Conservation (phyloP, 2,113 vertebrate genomes). For the Melierax canorus region DNA sequence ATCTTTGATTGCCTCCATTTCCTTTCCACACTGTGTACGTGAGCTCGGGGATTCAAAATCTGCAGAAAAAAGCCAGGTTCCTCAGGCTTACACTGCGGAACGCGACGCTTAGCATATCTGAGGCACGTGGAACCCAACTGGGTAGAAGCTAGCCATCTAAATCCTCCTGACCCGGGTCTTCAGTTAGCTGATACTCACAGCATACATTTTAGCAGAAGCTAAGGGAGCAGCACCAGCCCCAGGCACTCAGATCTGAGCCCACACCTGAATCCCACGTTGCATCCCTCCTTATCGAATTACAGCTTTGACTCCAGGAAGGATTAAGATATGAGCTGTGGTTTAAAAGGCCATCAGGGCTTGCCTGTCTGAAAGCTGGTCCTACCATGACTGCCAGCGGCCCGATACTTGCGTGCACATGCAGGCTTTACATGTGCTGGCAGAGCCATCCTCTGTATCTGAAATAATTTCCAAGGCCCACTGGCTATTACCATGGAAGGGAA, state of each 20-base stretch:
- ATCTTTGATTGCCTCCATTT: neutral
- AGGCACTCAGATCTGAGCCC: neutral
- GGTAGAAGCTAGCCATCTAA: neutral
- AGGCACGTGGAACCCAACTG: neutral
- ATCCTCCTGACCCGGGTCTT: neutral
- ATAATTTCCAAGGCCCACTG: neutral
- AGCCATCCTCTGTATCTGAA: neutral
- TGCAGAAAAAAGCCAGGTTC: neutral
- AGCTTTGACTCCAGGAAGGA: neutral
- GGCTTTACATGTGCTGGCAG: neutral
- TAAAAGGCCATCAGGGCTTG: neutral
- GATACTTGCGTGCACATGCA: rapidly evolving
- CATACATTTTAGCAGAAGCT: neutral
- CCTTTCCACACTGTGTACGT: neutral
- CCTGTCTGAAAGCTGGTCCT: neutral
- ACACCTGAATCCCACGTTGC: neutral
- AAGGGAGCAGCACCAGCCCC: neutral
- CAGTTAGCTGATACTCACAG: neutral
- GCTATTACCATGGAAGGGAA: neutral
- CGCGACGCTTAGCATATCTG: neutral
- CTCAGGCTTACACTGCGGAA: neutral
- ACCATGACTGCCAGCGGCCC: rapidly evolving
- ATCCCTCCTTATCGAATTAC: neutral
- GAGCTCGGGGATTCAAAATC: neutral
- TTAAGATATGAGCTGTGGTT: neutral